phyloP scores from a whole-genome alignment of 2,888 invertebrate species.

The Aspidiotus rigidus region DNA sequence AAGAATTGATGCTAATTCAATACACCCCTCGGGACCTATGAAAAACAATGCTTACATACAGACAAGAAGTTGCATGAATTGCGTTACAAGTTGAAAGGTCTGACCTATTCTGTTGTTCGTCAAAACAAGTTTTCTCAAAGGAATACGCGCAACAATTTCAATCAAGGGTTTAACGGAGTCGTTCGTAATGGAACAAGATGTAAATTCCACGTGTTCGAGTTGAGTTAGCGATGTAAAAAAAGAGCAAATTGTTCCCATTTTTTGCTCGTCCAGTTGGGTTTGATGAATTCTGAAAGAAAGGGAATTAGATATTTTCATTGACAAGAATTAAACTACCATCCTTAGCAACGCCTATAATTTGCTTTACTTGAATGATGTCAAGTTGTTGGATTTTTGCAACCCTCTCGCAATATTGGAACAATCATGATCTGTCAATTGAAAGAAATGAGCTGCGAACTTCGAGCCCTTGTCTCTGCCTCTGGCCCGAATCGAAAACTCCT shows the following conservation, averaged over 20 bases:
- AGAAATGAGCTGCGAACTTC: constrained; percentile 21
- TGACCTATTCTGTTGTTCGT: constrained; percentile 30
- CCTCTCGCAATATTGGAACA: constrained; percentile 17
- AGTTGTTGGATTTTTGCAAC: constrained; percentile 1
- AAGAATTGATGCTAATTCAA: constrained; percentile 8
- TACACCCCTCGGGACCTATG: constrained; percentile 19
- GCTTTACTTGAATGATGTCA: constrained; percentile 23
- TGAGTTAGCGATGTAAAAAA: neutral
- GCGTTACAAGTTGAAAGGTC: neutral
- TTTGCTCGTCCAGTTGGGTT: neutral
- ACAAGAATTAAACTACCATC: neutral
- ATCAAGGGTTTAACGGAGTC: constrained; percentile 6
- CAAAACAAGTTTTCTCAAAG: constrained; percentile 17
- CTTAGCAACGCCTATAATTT: neutral
- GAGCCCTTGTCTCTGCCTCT: constrained; percentile 23
- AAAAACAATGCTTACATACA: neutral
- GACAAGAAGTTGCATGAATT: neutral
- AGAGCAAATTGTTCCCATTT: neutral
- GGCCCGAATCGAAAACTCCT: constrained; percentile 8
- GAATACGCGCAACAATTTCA: constrained; percentile 5
- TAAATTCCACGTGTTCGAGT: constrained; percentile 14
- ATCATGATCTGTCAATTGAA: constrained; percentile 20
- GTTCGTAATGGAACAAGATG: constrained; percentile 17
- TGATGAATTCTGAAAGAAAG: constrained; percentile 16
- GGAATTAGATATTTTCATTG: neutral